Percentiles rank a stretch among this genome's conserved stretches.
Conservation (phyloP, 2,888 invertebrate species). For the Hypercompe scribonia region DNA sequence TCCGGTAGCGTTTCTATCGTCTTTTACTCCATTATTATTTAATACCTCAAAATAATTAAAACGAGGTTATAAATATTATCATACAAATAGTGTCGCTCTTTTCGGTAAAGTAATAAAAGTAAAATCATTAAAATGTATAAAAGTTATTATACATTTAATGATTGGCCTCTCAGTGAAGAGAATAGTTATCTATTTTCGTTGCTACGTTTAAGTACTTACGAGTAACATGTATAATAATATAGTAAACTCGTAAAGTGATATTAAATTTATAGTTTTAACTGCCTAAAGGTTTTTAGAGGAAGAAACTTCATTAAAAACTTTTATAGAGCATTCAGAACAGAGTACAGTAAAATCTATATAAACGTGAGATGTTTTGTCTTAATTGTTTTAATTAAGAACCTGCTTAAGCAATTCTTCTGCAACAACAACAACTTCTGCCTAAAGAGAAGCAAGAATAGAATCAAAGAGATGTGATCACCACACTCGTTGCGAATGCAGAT, state of each 20-base stretch:
- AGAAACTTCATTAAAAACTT: not conserved
- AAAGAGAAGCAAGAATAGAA: no score
- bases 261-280: constrained; percentile 11
- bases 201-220: not conserved
- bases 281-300: not conserved
- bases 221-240: not conserved
- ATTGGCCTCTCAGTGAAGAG: constrained; percentile 10
- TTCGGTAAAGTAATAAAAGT: constrained; percentile 48
- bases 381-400: no score
- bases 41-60: constrained; percentile 48
- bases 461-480: no score
- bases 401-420: no score
- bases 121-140: constrained; percentile 39
- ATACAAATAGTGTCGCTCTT: constrained; percentile 39
- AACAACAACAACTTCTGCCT: no score
- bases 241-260: not conserved
- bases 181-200: constrained; percentile 15
- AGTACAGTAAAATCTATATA: not conserved
- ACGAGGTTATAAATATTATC: constrained; percentile 44
- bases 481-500: no score
- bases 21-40: constrained; percentile 19
- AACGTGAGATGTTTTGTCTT: constrained; percentile 16
- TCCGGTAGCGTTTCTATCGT: not conserved
- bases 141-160: constrained; percentile 24
- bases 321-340: not conserved